These are phyloP conservation scores for Stegana nigrithorax DNA, from an alignment of 2,888 invertebrate species.

Conservation along the genomic window DNA sequence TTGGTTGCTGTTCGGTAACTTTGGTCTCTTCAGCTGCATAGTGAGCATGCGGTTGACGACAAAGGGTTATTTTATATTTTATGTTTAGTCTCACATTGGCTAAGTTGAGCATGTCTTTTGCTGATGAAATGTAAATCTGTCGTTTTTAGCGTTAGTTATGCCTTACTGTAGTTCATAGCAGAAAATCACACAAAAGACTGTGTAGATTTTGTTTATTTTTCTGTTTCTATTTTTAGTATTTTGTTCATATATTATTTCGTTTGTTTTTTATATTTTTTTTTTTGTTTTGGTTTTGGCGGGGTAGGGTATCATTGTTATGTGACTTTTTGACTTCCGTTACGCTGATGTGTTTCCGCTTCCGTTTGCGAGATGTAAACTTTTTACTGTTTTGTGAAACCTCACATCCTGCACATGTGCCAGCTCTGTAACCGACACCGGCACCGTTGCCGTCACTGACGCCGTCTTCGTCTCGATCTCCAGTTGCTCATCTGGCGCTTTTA, in stretches of 20 bases:
- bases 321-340: slow-evolving; percentile 65
- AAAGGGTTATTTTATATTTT: no score
- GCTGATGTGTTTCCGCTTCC: slow-evolving; percentile 67
- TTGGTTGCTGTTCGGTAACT: no score
- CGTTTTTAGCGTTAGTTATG: no score
- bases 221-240: background rate
- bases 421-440: background rate
- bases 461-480: background rate
- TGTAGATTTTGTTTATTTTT: no score
- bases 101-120: no score
- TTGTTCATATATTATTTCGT: slow-evolving; percentile 17
- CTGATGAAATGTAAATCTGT: no score
- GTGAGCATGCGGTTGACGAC: no score
- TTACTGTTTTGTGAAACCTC: slow-evolving; percentile 18
- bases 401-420: no score
- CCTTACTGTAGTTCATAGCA: no score
- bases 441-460: background rate
- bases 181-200: no score
- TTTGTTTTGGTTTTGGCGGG: background rate
- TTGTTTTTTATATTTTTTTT: slow-evolving; percentile 22
- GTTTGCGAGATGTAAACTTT: slow-evolving; percentile 37
- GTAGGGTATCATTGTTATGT: slow-evolving; percentile 56
- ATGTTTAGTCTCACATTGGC: no score
- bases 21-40: no score
- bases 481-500: background rate